phyloP scores from a whole-genome alignment of 2,888 invertebrate genomes.

The Agonopterix arenella region DNA sequence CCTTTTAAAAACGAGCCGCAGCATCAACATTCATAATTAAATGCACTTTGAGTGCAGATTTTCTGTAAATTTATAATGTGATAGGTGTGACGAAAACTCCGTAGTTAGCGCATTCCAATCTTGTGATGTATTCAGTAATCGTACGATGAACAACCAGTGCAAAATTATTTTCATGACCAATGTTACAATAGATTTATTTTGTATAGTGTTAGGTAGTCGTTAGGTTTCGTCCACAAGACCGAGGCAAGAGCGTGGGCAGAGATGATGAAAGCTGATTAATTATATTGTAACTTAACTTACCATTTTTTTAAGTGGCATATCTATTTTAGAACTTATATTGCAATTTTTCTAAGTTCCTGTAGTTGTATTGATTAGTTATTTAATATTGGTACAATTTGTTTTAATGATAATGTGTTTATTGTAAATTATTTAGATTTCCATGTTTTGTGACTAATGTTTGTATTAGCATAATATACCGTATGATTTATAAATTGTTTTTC shows the following conservation, averaged over 20 bases:
- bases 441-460: slow-evolving; percentile 52
- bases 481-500: neutral
- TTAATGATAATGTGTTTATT: slow-evolving; percentile 69
- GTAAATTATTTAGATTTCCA: slow-evolving; percentile 68
- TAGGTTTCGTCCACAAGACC: slow-evolving; percentile 44
- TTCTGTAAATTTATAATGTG: neutral
- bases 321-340: slow-evolving; percentile 72
- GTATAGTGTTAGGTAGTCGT: slow-evolving; percentile 48
- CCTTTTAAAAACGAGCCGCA: too few species aligned
- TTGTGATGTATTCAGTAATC: slow-evolving; percentile 29
- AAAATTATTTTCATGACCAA: slow-evolving; percentile 54
- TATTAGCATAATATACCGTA: slow-evolving; percentile 44
- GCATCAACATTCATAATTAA: slow-evolving; percentile 5
- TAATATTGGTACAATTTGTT: slow-evolving; percentile 74
- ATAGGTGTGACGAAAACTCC: slow-evolving; percentile 21
- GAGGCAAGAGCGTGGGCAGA: slow-evolving; percentile 24
- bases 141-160: slow-evolving; percentile 32
- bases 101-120: slow-evolving; percentile 68
- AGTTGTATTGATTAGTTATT: slow-evolving; percentile 67
- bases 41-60: neutral
- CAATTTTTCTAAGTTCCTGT: slow-evolving; percentile 77
- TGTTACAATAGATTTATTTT: slow-evolving; percentile 51
- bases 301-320: slow-evolving; percentile 70
- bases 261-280: slow-evolving; percentile 34
- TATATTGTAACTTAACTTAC: slow-evolving; percentile 44